phyloP scores from a whole-genome alignment of 64 coral and sea anemone genomes.

The Astreopora myriophthalma region DNA sequence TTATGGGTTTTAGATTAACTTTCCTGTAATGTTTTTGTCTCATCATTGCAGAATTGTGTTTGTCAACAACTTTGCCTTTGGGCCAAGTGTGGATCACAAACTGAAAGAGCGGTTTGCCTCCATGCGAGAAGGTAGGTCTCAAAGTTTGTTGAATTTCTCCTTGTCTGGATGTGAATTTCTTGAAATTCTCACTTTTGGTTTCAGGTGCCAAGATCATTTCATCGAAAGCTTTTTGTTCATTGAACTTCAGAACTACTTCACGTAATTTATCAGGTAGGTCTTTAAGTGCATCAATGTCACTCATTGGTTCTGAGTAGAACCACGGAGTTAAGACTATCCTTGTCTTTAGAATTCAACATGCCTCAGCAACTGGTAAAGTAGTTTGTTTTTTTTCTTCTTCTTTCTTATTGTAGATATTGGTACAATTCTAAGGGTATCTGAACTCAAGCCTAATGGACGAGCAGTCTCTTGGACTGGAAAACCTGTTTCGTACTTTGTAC shows the following conservation, averaged over 20 bases:
- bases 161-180: background rate
- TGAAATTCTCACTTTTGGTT: background rate
- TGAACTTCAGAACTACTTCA: slow-evolving; percentile 94
- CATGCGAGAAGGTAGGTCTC: slow-evolving; percentile 88
- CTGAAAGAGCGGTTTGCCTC: slow-evolving; percentile 91
- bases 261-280: slow-evolving; percentile 91
- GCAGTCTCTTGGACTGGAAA: slow-evolving; percentile 98
- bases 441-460: slow-evolving; percentile 86
- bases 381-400: background rate
- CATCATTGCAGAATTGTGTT: slow-evolving; percentile 79
- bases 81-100: slow-evolving; percentile 93
- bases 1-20: background rate
- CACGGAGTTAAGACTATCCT: too few species aligned
- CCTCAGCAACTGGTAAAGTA: background rate
- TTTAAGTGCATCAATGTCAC: background rate
- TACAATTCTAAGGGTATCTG: slow-evolving; percentile 87
- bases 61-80: slow-evolving; percentile 99
- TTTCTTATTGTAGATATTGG: slow-evolving; percentile 74
- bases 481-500: slow-evolving; percentile 96
- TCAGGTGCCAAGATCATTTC: slow-evolving; percentile 96
- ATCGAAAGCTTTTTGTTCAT: slow-evolving; percentile 95
- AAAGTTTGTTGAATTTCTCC: background rate
- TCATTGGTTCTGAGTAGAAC: too few species aligned
- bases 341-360: too few species aligned
- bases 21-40: background rate